These are phyloP conservation scores for Eutolmus rufibarbis DNA, from an alignment of 2,888 invertebrate genomes.

Conservation along the genomic window DNA sequence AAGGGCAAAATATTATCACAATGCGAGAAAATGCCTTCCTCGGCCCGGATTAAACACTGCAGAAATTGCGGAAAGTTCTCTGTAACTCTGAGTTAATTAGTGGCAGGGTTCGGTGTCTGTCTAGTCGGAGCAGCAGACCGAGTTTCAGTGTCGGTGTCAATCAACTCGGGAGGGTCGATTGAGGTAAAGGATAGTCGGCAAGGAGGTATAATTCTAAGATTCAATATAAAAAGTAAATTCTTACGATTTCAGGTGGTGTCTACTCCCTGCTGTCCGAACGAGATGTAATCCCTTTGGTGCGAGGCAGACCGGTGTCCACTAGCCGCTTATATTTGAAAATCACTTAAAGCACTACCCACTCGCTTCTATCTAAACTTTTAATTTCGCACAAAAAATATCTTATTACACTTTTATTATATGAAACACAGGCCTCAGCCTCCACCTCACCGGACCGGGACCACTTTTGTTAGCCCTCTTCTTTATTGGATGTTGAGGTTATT, in stretches of 20 bases:
- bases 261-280: background rate
- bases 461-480: background rate
- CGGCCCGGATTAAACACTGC: background rate
- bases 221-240: background rate
- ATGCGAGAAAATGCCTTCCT: background rate
- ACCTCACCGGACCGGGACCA: background rate
- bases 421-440: background rate
- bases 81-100: background rate
- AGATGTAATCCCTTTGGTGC: background rate
- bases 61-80: background rate
- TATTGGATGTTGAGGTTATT: background rate
- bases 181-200: background rate
- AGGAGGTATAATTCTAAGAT: background rate
- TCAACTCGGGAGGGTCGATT: background rate
- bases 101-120: background rate
- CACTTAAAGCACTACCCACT: background rate
- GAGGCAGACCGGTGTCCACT: background rate
- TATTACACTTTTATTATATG: background rate
- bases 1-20: constrained; percentile 26
- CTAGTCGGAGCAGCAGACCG: background rate
- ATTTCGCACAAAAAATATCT: background rate
- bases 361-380: background rate
- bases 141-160: background rate
- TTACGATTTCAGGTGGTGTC: background rate
- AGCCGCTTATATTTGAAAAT: background rate